A percentile compares a stretch with the other conserved stretches of the same genome.
These are phyloP conservation scores for Anoplopoma fimbria DNA, from an alignment of 2,113 vertebrate species.

Conservation along the genomic window DNA sequence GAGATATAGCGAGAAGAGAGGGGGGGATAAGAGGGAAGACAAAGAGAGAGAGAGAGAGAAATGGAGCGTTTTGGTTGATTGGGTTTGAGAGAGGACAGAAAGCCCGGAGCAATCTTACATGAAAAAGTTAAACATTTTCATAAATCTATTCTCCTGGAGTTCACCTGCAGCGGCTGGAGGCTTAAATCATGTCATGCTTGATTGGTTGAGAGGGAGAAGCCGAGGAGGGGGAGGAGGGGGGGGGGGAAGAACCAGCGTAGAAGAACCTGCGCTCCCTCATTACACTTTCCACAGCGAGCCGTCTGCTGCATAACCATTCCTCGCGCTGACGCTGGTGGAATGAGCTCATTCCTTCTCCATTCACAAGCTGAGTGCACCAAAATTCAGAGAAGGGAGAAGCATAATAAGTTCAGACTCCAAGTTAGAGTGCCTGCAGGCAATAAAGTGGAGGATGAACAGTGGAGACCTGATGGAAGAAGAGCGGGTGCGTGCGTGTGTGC, in stretches of 20 bases:
- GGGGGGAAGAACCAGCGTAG: not conserved
- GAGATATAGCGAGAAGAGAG: not conserved
- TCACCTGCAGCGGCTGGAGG: slow-evolving; percentile 44
- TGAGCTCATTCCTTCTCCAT: slow-evolving; percentile 64
- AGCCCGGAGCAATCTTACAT: slow-evolving; percentile 59
- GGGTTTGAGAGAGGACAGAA: slow-evolving; percentile 61
- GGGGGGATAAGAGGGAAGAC: slow-evolving; percentile 31
- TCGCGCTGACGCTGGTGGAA: slow-evolving; percentile 71
- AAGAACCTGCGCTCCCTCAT: slow-evolving; percentile 61
- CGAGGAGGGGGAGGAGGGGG: not conserved
- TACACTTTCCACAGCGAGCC: slow-evolving; percentile 56
- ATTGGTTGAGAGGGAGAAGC: slow-evolving; percentile 59
- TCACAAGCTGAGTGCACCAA: slow-evolving; percentile 68
- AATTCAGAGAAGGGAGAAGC: slow-evolving; percentile 62
- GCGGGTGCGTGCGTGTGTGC: slow-evolving; percentile 26
- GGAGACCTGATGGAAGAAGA: slow-evolving; percentile 56
- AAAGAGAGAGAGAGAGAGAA: slow-evolving; percentile 44
- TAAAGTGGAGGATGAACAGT: slow-evolving; percentile 64
- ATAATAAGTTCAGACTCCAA: slow-evolving; percentile 73
- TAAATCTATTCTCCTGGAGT: slow-evolving; percentile 61
- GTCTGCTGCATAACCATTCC: slow-evolving; percentile 52
- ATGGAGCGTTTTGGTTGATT: slow-evolving; percentile 59
- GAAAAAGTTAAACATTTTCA: slow-evolving; percentile 66
- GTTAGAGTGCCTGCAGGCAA: slow-evolving; percentile 70
- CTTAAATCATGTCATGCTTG: slow-evolving; percentile 58